Conservation (phyloP, 2,113 vertebrate species). For the Antigone vipio region DNA sequence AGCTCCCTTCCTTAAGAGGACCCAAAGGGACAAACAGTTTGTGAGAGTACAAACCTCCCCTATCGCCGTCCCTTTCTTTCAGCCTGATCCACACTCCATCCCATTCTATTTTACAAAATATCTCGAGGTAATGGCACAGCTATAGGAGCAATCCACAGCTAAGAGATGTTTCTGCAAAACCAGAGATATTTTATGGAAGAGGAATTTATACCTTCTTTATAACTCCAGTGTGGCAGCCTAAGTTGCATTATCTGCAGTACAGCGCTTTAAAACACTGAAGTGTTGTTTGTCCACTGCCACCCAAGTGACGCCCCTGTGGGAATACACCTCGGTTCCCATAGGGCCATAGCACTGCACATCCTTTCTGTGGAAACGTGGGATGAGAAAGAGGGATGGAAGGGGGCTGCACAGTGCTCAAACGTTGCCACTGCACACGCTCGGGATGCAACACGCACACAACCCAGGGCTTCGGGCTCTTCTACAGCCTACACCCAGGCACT, state of each 20-base stretch:
- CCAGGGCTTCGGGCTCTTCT: rapidly evolving
- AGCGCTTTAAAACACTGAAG: background rate
- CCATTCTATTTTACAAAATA: background rate
- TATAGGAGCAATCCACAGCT: background rate
- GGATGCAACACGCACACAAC: rapidly evolving
- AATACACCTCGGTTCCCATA: background rate
- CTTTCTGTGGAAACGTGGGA: background rate
- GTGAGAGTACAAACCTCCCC: background rate
- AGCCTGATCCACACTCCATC: background rate
- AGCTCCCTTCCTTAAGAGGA: background rate
- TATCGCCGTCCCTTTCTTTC: background rate
- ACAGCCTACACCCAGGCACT: rapidly evolving
- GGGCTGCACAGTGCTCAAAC: rapidly evolving
- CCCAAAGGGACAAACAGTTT: rapidly evolving
- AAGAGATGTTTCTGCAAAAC: background rate
- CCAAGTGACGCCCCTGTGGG: too few relatives aligned
- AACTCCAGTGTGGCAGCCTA: background rate
- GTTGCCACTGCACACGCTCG: background rate
- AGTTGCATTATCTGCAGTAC: background rate
- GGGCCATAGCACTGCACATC: rapidly evolving
- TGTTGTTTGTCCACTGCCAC: background rate
- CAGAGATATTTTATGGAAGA: background rate
- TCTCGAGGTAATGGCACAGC: background rate
- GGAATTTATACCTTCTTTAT: background rate
- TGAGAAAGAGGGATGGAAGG: background rate